Conservation (phyloP, 92 coral and sea anemone species). For the Zoanthus sociatus region DNA sequence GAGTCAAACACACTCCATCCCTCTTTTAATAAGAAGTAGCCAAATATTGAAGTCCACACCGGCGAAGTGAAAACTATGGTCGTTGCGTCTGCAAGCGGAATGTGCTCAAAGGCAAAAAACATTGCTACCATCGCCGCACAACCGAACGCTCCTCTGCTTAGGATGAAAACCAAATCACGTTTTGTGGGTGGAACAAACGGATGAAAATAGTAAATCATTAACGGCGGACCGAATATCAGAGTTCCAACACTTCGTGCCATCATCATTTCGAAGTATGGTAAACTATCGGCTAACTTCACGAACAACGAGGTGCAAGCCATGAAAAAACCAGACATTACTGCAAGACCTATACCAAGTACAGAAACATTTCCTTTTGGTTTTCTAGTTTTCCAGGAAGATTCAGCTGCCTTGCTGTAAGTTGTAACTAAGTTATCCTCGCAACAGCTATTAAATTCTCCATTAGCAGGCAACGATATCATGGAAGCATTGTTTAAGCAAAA, state of each 20-base stretch:
- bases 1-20: constrained; percentile 68
- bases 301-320: constrained; percentile 51
- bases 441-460: background rate
- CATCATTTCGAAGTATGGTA: constrained; percentile 67
- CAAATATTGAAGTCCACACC: constrained; percentile 76
- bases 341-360: constrained; percentile 29
- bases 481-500: background rate
- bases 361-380: background rate
- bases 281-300: constrained; percentile 62
- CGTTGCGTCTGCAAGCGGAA: constrained; percentile 89
- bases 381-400: background rate
- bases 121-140: constrained; percentile 56
- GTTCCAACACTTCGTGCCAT: constrained; percentile 57
- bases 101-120: constrained; percentile 76
- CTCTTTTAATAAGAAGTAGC: constrained; percentile 74
- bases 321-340: constrained; percentile 40
- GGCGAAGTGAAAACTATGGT: constrained; percentile 78
- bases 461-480: background rate
- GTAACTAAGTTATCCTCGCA: background rate
- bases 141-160: constrained; percentile 60
- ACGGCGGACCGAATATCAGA: constrained; percentile 57
- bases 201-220: constrained; percentile 55
- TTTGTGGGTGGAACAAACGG: constrained; percentile 47
- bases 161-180: constrained; percentile 40
- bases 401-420: background rate